Percentiles rank a stretch among this genome's conserved stretches.
These are phyloP conservation scores for Linepithema humile DNA, from an alignment of 1,140 invertebrate genomes.

Conservation along the genomic window DNA sequence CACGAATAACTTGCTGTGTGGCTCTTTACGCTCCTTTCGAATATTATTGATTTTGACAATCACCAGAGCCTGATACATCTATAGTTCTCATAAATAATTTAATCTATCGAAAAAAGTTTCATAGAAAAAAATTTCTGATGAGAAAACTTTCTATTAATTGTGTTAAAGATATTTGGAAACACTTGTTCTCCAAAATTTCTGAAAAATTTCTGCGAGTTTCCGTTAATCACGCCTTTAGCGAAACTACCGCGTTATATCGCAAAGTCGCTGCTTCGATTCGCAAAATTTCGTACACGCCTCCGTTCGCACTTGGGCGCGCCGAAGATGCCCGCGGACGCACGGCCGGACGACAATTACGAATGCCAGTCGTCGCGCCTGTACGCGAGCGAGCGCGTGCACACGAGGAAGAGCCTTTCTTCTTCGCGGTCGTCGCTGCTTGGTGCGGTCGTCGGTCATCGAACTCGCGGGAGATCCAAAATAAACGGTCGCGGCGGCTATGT, in stretches of 20 bases:
- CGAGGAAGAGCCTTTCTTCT: conserved; percentile 45
- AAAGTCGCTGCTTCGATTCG: background rate
- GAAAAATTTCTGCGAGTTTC: background rate
- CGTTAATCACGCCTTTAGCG: background rate
- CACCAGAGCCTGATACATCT: too few relatives aligned
- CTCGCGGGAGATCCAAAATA: conserved; percentile 79
- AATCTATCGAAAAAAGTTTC: too few relatives aligned
- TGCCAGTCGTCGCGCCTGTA: conserved; percentile 67
- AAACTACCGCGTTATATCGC: background rate
- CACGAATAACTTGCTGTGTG: too few relatives aligned
- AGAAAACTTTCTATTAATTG: background rate
- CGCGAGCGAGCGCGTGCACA: conserved; percentile 44
- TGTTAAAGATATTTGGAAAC: background rate
- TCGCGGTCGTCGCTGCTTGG: conserved; percentile 70
- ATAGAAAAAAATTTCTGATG: background rate
- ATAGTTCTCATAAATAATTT: too few relatives aligned
- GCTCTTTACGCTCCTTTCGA: too few relatives aligned
- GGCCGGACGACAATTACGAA: conserved; percentile 56
- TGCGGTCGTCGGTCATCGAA: conserved; percentile 79
- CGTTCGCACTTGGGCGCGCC: background rate
- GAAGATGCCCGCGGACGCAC: background rate
- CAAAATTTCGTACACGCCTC: conserved; percentile 24
- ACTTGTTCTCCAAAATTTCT: background rate
- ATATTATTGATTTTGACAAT: too few relatives aligned
- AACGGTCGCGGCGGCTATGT: conserved; percentile 74